Evolutionary conservation across 2,113 vertebrate species (phyloP), one percentile per base, ranked within the genome.

Genomic region (Pluvianellus socialis): DNA sequence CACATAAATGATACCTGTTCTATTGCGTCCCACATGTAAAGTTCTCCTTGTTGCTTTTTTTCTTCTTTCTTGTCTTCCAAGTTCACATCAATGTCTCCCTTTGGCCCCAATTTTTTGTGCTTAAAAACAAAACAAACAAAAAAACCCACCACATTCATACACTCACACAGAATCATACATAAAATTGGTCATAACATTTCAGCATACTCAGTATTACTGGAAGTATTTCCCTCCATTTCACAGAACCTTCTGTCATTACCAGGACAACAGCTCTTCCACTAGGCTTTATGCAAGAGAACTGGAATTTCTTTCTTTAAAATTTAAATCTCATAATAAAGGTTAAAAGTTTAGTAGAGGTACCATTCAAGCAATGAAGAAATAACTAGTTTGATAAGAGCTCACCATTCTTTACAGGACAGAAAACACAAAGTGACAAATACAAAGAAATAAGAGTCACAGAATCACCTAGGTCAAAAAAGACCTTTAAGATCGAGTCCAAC

Each of bases 21-120:
- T n/a, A 99, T 99, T 56, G 99, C 97, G 67, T 99, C 99, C 99
- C 99, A 99, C 98, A 99, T 99, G 86, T 98, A 98, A 87, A 99
- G 98, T 53, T 99, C 99, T 47, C 99, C 99, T 83, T 99, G 99
- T 55, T 98, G 94, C 93, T 98, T 98, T 94, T 99, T 98, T 91
- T 99, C 98, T 40, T 98, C 99, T 49, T 95, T 98, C 92, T 96
- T 97, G 44, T 99, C 99, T 65, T 99, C 99, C 75, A 98, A 70
- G 55, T 98, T 98, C 63, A 97, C 96, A n/a, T 98, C 97, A 28
- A 98, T 94, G 4, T 98, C 98, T 9, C 98, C 98, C 45, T 97
- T 97, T 42, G 98, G 98, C 12, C 97, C 99, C 84, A 99, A 97
- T 94, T 99, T 99, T 98, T 99, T 99, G 96, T 99, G 99, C 99